Conservation (phyloP, 2,888 invertebrate genomes). For the Elysia crispata region DNA sequence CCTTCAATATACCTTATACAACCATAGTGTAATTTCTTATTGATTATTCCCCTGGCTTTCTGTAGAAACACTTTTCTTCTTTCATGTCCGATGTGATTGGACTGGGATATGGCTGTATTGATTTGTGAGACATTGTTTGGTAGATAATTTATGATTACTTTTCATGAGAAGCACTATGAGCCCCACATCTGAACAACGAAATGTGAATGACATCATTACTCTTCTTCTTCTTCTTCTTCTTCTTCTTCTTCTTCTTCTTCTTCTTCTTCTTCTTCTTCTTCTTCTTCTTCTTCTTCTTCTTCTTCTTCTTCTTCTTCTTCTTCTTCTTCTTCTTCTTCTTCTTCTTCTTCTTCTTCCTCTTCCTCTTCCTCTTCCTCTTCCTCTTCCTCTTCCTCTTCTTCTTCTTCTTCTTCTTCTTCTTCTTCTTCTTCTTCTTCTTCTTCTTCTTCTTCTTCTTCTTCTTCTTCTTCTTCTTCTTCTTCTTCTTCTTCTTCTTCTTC, state of each 20-base stretch:
- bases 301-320: slow-evolving; percentile 17
- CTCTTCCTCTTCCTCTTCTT: slow-evolving; percentile 9
- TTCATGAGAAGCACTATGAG: too few relatives aligned
- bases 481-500: not conserved
- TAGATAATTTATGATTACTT: too few relatives aligned
- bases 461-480: not conserved
- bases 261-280: not conserved
- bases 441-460: not conserved
- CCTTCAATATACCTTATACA: too few relatives aligned
- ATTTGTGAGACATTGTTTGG: too few relatives aligned
- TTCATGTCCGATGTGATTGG: too few relatives aligned
- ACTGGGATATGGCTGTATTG: too few relatives aligned
- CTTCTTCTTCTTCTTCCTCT: slow-evolving; percentile 33
- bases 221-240: not conserved
- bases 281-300: slow-evolving; percentile 1
- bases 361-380: slow-evolving; percentile 4
- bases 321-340: slow-evolving; percentile 34
- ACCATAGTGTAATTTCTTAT: too few relatives aligned
- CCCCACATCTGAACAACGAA: too few relatives aligned
- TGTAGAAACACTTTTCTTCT: too few relatives aligned
- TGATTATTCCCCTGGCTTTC: too few relatives aligned
- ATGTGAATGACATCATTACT: too few relatives aligned
- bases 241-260: not conserved
- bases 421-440: slow-evolving; percentile 18
- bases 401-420: slow-evolving; percentile 21